phyloP scores from a whole-genome alignment of 2,113 vertebrate species.

The Rhinolophus ferrumequinum region DNA sequence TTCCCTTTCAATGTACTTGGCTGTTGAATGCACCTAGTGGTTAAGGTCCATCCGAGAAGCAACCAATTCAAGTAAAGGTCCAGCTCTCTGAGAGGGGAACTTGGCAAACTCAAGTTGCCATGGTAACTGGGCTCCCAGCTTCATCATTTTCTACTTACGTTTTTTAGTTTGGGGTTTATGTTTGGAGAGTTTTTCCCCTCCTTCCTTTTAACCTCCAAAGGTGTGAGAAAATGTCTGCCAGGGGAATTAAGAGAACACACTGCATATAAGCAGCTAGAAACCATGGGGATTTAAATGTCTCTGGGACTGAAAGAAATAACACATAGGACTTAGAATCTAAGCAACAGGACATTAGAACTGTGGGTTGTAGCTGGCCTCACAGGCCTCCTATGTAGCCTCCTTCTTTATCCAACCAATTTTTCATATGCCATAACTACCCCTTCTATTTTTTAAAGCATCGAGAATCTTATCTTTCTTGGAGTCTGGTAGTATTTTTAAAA shows the following conservation, averaged over 20 bases:
- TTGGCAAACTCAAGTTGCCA: slow-evolving; percentile 66
- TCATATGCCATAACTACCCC: slow-evolving; percentile 16
- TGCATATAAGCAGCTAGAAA: slow-evolving; percentile 41
- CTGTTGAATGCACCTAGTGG: neutral
- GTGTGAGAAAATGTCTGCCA: slow-evolving; percentile 53
- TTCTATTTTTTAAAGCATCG: neutral
- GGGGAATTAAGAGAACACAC: slow-evolving; percentile 50
- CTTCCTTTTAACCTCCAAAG: slow-evolving; percentile 69
- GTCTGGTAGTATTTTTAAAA: slow-evolving; percentile 26
- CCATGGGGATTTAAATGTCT: slow-evolving; percentile 59
- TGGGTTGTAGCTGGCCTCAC: neutral
- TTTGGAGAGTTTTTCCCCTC: slow-evolving; percentile 1
- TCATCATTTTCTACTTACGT: slow-evolving; percentile 55
- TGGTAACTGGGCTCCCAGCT: slow-evolving; percentile 36
- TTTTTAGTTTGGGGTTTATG: slow-evolving; percentile 63
- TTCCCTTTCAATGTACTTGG: slow-evolving; percentile 59
- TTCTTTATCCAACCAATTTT: slow-evolving; percentile 31
- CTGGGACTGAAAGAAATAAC: slow-evolving; percentile 21
- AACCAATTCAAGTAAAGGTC: slow-evolving; percentile 51
- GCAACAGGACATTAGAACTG: slow-evolving; percentile 33
- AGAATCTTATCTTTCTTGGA: neutral
- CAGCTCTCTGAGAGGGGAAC: slow-evolving; percentile 24
- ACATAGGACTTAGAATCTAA: neutral
- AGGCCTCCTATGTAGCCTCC: neutral
- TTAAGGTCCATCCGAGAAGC: neutral